Percentiles rank a stretch among this genome's conserved stretches.
Evolutionary conservation across 64 coral and sea anemone species (phyloP).

Genomic region (Orbicella faveolata): DNA sequence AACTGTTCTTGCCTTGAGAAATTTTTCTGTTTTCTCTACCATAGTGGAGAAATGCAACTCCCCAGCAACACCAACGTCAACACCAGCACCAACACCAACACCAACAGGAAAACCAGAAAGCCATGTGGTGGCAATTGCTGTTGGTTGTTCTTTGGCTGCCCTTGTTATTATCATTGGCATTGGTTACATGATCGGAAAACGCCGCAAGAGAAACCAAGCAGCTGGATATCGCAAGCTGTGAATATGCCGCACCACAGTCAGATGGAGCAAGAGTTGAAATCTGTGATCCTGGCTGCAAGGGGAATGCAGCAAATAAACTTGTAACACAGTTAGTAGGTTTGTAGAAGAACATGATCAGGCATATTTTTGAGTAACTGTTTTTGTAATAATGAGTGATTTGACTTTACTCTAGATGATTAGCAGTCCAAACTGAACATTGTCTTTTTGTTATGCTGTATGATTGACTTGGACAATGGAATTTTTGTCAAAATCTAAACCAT

Average conservation of each 20-base stretch:
- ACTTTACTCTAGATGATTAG: too few species aligned
- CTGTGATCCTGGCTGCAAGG: too few species aligned
- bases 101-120: neutral
- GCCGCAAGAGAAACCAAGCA: neutral
- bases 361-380: too few species aligned
- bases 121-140: conserved; percentile 80
- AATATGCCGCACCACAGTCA: neutral
- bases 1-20: neutral
- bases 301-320: neutral
- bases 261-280: neutral
- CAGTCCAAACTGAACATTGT: too few species aligned
- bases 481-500: too few species aligned
- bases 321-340: neutral
- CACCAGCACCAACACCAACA: neutral
- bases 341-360: too few species aligned
- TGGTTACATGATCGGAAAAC: conserved; percentile 74
- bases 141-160: conserved; percentile 77
- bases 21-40: neutral
- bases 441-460: too few species aligned
- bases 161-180: conserved; percentile 67
- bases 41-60: neutral
- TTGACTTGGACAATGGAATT: too few species aligned
- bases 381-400: too few species aligned
- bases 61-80: neutral
- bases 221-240: conserved; percentile 82